A percentile compares a stretch with the other conserved stretches of the same genome.
Conservation (phyloP, 2,797 vertebrate genomes). For the Crax fasciolata region DNA sequence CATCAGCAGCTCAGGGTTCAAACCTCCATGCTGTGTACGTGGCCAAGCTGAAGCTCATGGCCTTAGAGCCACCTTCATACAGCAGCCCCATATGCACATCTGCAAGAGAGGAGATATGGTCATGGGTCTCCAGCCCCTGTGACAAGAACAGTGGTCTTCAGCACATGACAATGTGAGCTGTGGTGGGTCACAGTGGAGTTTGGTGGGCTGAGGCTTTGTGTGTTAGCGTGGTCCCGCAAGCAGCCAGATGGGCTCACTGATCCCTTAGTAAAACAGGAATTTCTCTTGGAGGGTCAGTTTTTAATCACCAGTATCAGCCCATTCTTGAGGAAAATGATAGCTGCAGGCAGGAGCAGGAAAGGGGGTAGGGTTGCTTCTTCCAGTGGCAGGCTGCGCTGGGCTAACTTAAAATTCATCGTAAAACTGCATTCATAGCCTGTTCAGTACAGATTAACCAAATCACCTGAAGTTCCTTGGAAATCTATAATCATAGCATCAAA, state of each 20-base stretch:
- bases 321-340: not conserved
- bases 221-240: not conserved
- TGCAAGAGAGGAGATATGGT: rapidly evolving
- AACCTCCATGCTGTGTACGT: rapidly evolving
- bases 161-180: not conserved
- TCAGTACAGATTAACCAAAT: not conserved
- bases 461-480: constrained; percentile 1
- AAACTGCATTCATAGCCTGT: not conserved
- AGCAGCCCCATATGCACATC: not conserved
- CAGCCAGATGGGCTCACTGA: not conserved
- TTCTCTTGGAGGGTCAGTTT: not conserved
- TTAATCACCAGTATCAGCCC: not conserved
- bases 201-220: not conserved
- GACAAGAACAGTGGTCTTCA: not conserved
- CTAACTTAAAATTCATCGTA: not conserved
- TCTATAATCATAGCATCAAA: not conserved
- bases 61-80: not conserved
- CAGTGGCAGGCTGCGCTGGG: not conserved
- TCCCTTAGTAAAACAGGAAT: not conserved
- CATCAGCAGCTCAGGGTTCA: not conserved
- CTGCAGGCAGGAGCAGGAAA: not conserved
- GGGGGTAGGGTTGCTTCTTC: not conserved
- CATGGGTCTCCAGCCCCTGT: not conserved
- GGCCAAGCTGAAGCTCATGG: not conserved
- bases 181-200: not conserved